Evolutionary conservation across 1,140 invertebrate species (phyloP), one percentile per base, ranked within the genome.

Genomic region (Drosophila subpulchrella): DNA sequence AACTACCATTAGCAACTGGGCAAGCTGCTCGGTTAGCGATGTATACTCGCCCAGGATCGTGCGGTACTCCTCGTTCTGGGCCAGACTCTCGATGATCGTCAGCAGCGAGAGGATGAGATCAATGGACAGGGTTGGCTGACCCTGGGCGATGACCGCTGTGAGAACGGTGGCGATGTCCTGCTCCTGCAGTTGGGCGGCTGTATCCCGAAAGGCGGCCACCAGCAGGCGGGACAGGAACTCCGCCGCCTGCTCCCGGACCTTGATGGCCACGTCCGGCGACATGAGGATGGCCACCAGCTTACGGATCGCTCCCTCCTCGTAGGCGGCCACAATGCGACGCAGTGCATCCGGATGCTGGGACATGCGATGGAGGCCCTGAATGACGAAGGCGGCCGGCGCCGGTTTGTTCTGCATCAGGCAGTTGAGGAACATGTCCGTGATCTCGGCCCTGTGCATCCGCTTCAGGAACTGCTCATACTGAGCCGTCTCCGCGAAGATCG

Each of bases 401-500:
- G 62, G 67, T 7, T 81, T 62, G 30, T 66, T 81, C 6, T 75
- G 54, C 67, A 90, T 54, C 1, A 91, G 60, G 11, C 90, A 91
- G 1, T 46, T 42, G 2, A 91, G 32, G n/a, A 91, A 74, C 55
- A 85, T 76, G 1, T 86, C 46, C 3, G 83, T 85, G 6, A 91
- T 67, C 13, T 60, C 55, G 0, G 83, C 83, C 2, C 32, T 51
- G 50, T 83, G 81, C 17, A 91, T 78, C 11, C 81, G 62, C 1
- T 34, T 6, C 38, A 90, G n/a, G 39, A 68, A 91, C n/a, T 60
- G 50, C 11, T 54, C 44, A 39, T 85, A 91, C 47, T 89, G 78
- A 11, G 90, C 86, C 4, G 78, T 66, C 51, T 91, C 90, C 12
- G 90, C 78, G 17, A 90, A 85, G 1, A 91, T 82, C 12, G 75